Evolutionary conservation across 2,888 invertebrate genomes (phyloP).

Genomic region (Tiliacea citrago): DNA sequence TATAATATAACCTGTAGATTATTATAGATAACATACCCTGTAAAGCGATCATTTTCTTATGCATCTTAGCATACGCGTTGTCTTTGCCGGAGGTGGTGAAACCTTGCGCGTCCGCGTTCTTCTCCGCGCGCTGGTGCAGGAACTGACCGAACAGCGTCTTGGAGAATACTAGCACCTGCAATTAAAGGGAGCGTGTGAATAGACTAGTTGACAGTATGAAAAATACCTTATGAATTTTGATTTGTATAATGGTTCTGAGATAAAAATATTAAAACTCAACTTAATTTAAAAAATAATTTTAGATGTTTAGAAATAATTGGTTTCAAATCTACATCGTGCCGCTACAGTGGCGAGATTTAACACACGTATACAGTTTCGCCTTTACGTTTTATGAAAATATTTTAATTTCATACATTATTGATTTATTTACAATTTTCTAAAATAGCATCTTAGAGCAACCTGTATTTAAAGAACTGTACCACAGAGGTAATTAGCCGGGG

Average conservation of each 20-base stretch:
- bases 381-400: too few species aligned
- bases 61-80: constrained; percentile 91
- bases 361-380: too few species aligned
- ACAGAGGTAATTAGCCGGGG: too few species aligned
- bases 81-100: constrained; percentile 73
- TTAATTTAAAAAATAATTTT: not conserved
- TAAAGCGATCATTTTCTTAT: constrained; percentile 91
- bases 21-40: constrained; percentile 80
- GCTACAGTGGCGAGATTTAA: too few species aligned
- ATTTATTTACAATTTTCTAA: too few species aligned
- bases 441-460: too few species aligned
- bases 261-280: not conserved
- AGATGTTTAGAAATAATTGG: too few species aligned
- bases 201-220: not conserved
- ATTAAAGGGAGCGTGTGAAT: not conserved
- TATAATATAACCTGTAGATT: too few species aligned
- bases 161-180: constrained; percentile 92
- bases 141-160: constrained; percentile 94
- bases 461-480: too few species aligned
- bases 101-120: constrained; percentile 82
- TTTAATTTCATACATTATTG: too few species aligned
- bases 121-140: constrained; percentile 94
- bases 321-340: too few species aligned
- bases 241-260: not conserved
- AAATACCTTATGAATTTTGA: not conserved